Percentiles rank a stretch among this genome's conserved stretches.
These are phyloP conservation scores for Helarctos malayanus DNA, from an alignment of 2,797 vertebrate genomes.

Conservation along the genomic window DNA sequence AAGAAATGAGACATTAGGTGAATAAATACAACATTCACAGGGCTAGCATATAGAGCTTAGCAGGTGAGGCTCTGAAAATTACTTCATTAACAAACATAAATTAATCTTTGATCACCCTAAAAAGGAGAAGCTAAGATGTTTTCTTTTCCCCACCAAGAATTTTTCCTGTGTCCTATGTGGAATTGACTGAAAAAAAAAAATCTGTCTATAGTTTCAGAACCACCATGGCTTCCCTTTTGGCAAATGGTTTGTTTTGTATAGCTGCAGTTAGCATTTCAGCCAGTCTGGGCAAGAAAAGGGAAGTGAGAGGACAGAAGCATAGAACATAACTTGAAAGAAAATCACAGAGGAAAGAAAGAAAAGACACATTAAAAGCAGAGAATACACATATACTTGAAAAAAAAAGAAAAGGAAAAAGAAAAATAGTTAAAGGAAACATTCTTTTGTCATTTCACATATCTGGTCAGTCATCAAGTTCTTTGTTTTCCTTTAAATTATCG, in stretches of 20 bases:
- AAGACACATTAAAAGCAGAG: background rate
- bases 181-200: background rate
- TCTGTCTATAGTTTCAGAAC: background rate
- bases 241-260: background rate
- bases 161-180: background rate
- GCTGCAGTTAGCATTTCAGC: slow-evolving; percentile 12
- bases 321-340: background rate
- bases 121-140: slow-evolving; percentile 20
- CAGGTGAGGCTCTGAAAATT: background rate
- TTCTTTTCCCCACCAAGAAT: background rate
- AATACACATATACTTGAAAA: background rate
- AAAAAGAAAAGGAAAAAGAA: background rate
- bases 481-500: slow-evolving; percentile 13
- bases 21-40: background rate
- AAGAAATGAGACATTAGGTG: background rate
- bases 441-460: background rate
- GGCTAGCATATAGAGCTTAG: background rate
- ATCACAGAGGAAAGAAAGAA: slow-evolving; percentile 13
- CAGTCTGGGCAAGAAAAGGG: background rate
- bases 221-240: background rate
- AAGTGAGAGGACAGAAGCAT: background rate
- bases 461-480: background rate
- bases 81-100: background rate
- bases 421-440: background rate
- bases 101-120: slow-evolving; percentile 8